phyloP scores from a whole-genome alignment of 2,888 invertebrate species.

The Hypolimnas misippus region DNA sequence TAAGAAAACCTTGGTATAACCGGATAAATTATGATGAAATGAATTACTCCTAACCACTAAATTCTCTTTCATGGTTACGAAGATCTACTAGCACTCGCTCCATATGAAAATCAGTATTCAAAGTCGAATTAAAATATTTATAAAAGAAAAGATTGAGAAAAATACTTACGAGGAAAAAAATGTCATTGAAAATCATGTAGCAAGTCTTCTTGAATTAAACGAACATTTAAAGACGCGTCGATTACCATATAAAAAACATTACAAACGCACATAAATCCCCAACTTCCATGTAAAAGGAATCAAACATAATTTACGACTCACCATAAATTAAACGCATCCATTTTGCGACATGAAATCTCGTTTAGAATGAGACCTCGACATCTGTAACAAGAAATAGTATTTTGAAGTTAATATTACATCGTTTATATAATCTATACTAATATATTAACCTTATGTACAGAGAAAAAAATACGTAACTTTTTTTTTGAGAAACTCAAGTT shows the following conservation, averaged over 20 bases:
- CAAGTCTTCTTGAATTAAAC: neutral
- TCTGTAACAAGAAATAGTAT: slow-evolving; percentile 57
- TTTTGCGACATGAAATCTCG: slow-evolving; percentile 54
- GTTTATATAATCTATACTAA: neutral
- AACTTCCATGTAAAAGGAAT: neutral
- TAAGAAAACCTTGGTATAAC: too few species aligned
- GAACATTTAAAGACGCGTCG: neutral
- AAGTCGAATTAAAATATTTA: too few species aligned
- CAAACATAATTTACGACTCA: slow-evolving; percentile 50
- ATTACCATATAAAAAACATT: slow-evolving; percentile 22
- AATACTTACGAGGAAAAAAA: too few species aligned
- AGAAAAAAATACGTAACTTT: too few species aligned
- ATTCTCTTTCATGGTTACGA: too few species aligned
- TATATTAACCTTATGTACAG: neutral
- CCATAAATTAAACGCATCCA: slow-evolving; percentile 67
- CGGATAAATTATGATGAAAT: too few species aligned
- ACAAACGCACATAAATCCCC: slow-evolving; percentile 21
- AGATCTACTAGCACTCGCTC: too few species aligned
- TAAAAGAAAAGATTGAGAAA: too few species aligned
- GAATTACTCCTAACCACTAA: too few species aligned
- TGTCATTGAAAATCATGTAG: too few species aligned
- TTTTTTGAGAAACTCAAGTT: too few species aligned
- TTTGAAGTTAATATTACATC: neutral
- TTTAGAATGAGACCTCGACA: slow-evolving; percentile 45
- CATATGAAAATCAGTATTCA: too few species aligned